A percentile compares a stretch with the other conserved stretches of the same genome.
These are phyloP conservation scores for Aleiodes leptofemur DNA, from an alignment of 2,888 invertebrate genomes.

Conservation along the genomic window DNA sequence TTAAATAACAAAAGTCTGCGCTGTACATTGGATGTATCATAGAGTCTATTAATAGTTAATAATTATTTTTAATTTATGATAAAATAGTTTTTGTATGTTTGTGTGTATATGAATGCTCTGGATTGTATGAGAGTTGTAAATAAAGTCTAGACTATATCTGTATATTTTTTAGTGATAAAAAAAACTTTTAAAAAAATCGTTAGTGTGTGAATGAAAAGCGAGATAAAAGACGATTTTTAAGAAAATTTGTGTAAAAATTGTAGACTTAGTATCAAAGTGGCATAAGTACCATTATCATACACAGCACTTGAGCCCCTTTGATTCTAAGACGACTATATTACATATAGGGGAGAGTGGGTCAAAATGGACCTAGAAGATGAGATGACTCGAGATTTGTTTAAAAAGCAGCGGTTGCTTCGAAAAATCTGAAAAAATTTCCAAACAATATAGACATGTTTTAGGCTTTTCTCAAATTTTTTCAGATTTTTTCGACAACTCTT, in stretches of 20 bases:
- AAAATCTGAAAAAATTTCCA: too few relatives aligned
- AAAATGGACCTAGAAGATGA: too few relatives aligned
- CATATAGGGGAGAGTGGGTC: too few relatives aligned
- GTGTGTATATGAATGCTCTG: neutral
- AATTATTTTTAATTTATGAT: conserved; percentile 58
- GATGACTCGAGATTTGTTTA: too few relatives aligned
- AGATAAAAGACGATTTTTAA: conserved; percentile 33
- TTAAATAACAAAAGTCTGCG: conserved; percentile 40
- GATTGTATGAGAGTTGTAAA: conserved; percentile 48
- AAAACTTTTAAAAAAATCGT: conserved; percentile 4
- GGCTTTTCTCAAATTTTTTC: too few relatives aligned
- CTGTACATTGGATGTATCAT: conserved; percentile 61
- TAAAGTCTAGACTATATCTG: conserved; percentile 50
- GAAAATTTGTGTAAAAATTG: neutral
- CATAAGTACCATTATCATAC: too few relatives aligned
- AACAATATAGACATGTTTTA: too few relatives aligned
- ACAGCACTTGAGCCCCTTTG: too few relatives aligned
- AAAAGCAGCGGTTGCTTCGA: too few relatives aligned
- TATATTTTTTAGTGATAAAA: conserved; percentile 31
- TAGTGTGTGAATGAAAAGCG: conserved; percentile 5
- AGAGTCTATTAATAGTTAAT: conserved; percentile 53
- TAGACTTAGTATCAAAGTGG: neutral
- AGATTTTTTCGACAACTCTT: too few relatives aligned
- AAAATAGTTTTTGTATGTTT: conserved; percentile 44
- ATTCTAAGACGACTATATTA: too few relatives aligned